These are phyloP conservation scores for Charaxes varanes DNA, from an alignment of 1,140 invertebrate species.

Conservation along the genomic window DNA sequence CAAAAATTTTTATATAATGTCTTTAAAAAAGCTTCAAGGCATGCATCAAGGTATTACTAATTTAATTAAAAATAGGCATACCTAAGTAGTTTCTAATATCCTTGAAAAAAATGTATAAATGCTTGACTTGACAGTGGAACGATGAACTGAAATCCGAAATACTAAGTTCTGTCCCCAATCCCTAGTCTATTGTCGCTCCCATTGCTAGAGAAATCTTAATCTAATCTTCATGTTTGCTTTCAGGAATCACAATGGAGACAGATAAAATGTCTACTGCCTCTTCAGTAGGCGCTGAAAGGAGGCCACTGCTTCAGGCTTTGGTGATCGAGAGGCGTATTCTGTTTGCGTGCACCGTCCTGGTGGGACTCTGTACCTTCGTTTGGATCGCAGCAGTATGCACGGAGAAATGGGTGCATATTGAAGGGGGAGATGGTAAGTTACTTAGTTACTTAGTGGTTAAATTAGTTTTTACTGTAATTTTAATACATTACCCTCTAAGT, in stretches of 20 bases:
- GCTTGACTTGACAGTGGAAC: too few species aligned
- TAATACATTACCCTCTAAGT: too few species aligned
- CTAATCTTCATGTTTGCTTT: conserved; percentile 9
- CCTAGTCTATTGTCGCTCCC: too few species aligned
- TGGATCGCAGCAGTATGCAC: conserved; percentile 86
- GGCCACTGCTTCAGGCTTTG: conserved; percentile 75
- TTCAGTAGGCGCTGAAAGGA: conserved; percentile 65
- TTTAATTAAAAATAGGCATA: too few species aligned
- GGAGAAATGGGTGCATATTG: conserved; percentile 82
- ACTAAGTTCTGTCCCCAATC: too few species aligned
- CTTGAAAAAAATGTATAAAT: too few species aligned
- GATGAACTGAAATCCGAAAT: too few species aligned
- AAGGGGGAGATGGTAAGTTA: conserved; percentile 66
- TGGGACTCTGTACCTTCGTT: conserved; percentile 79
- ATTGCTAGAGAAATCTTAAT: background rate
- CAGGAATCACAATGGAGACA: conserved; percentile 48
- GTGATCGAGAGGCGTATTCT: conserved; percentile 82
- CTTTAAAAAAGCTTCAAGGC: too few species aligned
- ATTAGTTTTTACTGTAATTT: too few species aligned
- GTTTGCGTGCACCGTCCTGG: conserved; percentile 79
- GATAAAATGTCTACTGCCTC: conserved; percentile 76
- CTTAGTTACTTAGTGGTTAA: background rate
- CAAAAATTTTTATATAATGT: too few species aligned
- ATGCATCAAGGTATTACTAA: too few species aligned
- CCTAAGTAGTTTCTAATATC: too few species aligned